A percentile compares a stretch with the other conserved stretches of the same genome.
These are phyloP conservation scores for Phainopepla nitens DNA, from an alignment of 2,113 vertebrate genomes.

Conservation along the genomic window DNA sequence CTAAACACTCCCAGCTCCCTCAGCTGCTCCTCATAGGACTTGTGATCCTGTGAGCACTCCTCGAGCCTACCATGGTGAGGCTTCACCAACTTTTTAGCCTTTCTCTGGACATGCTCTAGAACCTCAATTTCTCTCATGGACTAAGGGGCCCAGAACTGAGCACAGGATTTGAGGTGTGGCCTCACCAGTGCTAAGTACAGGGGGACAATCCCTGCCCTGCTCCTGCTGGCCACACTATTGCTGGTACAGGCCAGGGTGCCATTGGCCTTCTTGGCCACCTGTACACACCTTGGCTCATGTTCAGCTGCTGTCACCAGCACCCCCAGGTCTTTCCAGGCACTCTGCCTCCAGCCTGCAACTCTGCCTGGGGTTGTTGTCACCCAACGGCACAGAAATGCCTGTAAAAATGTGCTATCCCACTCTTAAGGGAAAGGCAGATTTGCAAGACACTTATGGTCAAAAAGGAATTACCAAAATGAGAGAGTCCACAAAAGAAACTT, in stretches of 20 bases:
- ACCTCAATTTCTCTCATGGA: background rate
- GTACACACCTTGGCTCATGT: background rate
- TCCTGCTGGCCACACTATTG: background rate
- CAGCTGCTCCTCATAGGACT: fast-evolving
- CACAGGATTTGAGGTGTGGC: fast-evolving
- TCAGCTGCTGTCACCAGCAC: background rate
- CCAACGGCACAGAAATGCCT: background rate
- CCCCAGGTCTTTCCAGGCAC: background rate
- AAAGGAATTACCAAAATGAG: background rate
- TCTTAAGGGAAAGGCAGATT: background rate
- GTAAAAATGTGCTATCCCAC: background rate
- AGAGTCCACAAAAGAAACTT: background rate
- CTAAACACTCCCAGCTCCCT: background rate
- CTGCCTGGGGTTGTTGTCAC: background rate
- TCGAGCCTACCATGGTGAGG: background rate
- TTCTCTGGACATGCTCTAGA: background rate
- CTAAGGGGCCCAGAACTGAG: background rate
- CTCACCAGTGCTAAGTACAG: fast-evolving
- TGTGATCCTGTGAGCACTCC: background rate
- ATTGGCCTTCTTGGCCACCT: background rate
- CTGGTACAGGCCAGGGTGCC: background rate
- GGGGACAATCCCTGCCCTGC: background rate
- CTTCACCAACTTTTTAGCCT: background rate
- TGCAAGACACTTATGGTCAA: background rate
- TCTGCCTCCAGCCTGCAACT: background rate